Conservation (phyloP, 2,113 vertebrate genomes). For the Empidonax alnorum region DNA sequence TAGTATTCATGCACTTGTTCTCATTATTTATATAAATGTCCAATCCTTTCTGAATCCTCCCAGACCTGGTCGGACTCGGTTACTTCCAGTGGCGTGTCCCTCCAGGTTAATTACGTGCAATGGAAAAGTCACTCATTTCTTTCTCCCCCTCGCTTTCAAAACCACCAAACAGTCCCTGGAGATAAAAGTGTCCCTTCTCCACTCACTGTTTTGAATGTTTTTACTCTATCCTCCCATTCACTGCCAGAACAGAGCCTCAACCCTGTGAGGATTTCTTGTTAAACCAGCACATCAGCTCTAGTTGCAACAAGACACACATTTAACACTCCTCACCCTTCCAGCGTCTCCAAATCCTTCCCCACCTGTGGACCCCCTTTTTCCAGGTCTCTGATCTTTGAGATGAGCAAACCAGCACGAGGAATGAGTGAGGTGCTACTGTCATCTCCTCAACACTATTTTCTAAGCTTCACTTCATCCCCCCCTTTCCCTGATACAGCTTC, state of each 20-base stretch:
- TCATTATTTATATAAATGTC: not conserved
- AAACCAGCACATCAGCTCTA: not conserved
- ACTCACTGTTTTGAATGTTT: not conserved
- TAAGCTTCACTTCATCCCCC: not conserved
- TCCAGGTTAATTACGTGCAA: not conserved
- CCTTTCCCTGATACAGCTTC: not conserved
- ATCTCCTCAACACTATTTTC: not conserved
- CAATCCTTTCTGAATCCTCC: not conserved
- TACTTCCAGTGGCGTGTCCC: not conserved
- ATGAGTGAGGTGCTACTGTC: not conserved
- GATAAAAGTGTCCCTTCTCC: not conserved
- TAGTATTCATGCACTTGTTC: not conserved
- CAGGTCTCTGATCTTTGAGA: not conserved
- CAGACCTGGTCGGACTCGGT: not conserved
- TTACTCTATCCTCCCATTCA: not conserved
- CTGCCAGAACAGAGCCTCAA: not conserved
- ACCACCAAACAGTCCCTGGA: not conserved
- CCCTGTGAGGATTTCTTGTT: not conserved
- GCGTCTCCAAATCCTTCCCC: not conserved
- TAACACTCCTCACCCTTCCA: not conserved
- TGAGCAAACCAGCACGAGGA: not conserved
- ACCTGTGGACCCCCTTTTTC: not conserved
- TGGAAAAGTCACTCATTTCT: not conserved
- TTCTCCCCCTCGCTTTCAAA: not conserved
- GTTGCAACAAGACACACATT: not conserved